These are phyloP conservation scores for Esperia sulphurella DNA, from an alignment of 2,888 invertebrate species.

Conservation along the genomic window DNA sequence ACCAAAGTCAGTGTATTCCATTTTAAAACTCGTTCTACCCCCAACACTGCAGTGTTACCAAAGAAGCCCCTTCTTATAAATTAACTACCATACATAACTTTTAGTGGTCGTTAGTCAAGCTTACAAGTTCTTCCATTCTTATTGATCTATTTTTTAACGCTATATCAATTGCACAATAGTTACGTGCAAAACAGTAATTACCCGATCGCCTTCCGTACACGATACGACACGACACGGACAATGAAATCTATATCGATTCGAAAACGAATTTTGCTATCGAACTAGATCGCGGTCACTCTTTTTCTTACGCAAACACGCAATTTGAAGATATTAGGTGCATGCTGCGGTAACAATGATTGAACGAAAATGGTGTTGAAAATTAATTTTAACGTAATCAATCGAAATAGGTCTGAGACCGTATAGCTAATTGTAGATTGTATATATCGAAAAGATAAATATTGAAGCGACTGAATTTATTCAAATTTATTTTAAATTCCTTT, in stretches of 20 bases:
- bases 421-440: not conserved
- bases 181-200: conserved; percentile 68
- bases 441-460: not conserved
- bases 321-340: conserved; percentile 39
- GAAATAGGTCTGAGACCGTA: not conserved
- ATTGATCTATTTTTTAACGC: conserved; percentile 39
- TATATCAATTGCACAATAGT: conserved; percentile 61
- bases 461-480: no score
- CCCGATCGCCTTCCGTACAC: conserved; percentile 64
- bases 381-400: not conserved
- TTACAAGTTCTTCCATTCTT: conserved; percentile 26
- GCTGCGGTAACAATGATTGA: conserved; percentile 1
- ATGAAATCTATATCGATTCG: conserved; percentile 65
- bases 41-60: no score
- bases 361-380: not conserved
- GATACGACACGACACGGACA: conserved; percentile 42
- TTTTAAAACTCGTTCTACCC: no score
- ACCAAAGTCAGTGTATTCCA: no score
- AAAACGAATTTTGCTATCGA: conserved; percentile 52
- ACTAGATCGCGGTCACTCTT: conserved; percentile 66
- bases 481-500: no score
- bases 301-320: conserved; percentile 61
- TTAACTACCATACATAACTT: no score
- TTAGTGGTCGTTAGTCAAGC: conserved; percentile 7
- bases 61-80: no score